Conservation (phyloP, 2,888 invertebrate genomes). For the Salpingus planirostris region DNA sequence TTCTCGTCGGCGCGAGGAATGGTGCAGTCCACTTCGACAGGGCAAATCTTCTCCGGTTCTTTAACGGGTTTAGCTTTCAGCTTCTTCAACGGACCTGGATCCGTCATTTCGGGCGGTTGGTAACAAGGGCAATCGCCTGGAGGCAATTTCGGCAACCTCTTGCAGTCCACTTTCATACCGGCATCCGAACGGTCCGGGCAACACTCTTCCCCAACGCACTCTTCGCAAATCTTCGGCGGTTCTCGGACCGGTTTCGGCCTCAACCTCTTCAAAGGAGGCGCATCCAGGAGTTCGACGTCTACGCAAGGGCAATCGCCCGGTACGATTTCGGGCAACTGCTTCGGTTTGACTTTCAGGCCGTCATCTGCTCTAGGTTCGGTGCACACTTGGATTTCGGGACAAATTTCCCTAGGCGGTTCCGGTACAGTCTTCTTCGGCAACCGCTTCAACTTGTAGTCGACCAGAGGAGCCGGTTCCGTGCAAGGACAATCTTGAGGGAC, state of each 20-base stretch:
- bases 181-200: constrained; percentile 8
- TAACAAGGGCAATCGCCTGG: constrained; percentile 8
- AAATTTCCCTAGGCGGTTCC: background rate
- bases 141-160: constrained; percentile 6
- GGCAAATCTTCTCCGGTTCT: background rate
- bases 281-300: constrained; percentile 1
- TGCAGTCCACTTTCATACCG: constrained; percentile 4
- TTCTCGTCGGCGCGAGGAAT: background rate
- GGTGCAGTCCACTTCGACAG: background rate
- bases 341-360: background rate
- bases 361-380: background rate
- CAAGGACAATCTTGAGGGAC: background rate
- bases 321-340: constrained; percentile 2
- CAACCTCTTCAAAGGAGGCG: constrained; percentile 8
- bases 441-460: constrained; percentile 1
- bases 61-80: background rate
- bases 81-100: background rate
- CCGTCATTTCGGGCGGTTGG: constrained; percentile 1
- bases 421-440: background rate
- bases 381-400: background rate
- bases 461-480: background rate
- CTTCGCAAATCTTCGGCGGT: constrained; percentile 6
- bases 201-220: too few species aligned
- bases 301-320: background rate
- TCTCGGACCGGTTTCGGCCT: constrained; percentile 9